Evolutionary conservation across 2,113 vertebrate genomes (phyloP), one percentile per base, ranked within the genome.

Genomic region (Protobothrops flavoviridis): DNA sequence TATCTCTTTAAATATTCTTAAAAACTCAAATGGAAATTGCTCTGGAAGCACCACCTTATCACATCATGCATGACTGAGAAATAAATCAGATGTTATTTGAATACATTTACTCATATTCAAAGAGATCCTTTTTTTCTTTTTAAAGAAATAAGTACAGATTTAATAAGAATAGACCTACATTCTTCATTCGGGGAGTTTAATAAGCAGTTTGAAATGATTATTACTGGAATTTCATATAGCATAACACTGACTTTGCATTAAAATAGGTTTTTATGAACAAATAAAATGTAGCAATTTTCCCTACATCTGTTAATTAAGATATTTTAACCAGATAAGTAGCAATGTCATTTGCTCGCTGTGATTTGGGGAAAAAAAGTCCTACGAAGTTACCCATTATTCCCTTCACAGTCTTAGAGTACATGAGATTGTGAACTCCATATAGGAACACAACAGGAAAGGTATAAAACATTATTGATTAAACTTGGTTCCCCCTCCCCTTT

Each of bases 251-350:
- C 3, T 85, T 13, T 74, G 1, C 52, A 20, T 5, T 93, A 55
- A 93, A 88, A 87, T 39, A 85, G 0, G 10, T 90, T 50, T 88
- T 90, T 64, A 33, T 92, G 45, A 33, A 89, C 92, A 86, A 92
- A 92, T 92, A 64, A 93, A 91, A 89, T 91, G 29, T 0, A 50
- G 90, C 93, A 6, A 0, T 91, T 96, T 94, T 95, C 81, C 13
- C 39, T 57, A 20, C 55, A 0, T 87, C 48, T 90, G 0, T 12
- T 94, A 93, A 93, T 89, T 92, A 85, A 2, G 2, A 93, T 91
- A 85, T 33, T 88, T 91, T 94, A 53, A 87, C 61, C 53, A 91
- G 91, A 91, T 26, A 53, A 52, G 3, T 20, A 87, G 2, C 1
- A 90, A 89, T 95, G 26, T 0, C 0, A 48, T 89, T 94, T 89